phyloP scores from a whole-genome alignment of 2,113 vertebrate genomes.

The Ciconia boyciana region DNA sequence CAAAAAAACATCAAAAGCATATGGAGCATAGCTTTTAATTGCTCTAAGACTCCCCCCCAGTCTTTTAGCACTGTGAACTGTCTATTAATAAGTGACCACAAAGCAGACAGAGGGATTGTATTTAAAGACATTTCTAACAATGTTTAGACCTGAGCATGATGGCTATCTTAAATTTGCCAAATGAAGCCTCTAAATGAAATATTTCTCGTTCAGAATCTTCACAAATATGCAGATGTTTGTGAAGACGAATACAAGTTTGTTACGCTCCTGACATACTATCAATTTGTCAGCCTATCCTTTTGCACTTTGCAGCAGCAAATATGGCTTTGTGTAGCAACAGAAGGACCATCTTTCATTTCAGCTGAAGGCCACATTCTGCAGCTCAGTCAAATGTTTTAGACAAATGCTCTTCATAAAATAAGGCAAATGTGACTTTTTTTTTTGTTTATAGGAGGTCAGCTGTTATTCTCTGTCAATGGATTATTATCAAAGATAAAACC shows the following conservation, averaged over 20 bases:
- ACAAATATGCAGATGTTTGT: constrained; percentile 62
- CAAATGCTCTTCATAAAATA: constrained; percentile 58
- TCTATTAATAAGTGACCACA: constrained; percentile 57
- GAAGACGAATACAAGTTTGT: constrained; percentile 11
- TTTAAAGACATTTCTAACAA: constrained; percentile 32
- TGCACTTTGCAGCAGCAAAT: constrained; percentile 66
- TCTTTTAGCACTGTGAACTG: not conserved
- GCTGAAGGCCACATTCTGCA: constrained; percentile 66
- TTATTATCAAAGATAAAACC: constrained; percentile 58
- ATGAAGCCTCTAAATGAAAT: constrained; percentile 20
- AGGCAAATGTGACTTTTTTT: constrained; percentile 47
- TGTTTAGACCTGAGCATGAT: constrained; percentile 8
- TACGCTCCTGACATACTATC: constrained; percentile 32
- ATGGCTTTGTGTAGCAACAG: constrained; percentile 66
- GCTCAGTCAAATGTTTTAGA: constrained; percentile 58
- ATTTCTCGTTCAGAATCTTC: constrained; percentile 18
- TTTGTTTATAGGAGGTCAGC: constrained; percentile 44
- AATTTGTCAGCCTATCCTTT: constrained; percentile 60
- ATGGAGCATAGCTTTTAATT: constrained; percentile 57
- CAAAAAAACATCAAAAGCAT: constrained; percentile 51
- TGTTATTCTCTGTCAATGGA: constrained; percentile 56
- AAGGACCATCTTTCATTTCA: constrained; percentile 58
- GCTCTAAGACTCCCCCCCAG: constrained; percentile 16
- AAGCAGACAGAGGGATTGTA: not conserved
- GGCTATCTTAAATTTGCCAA: constrained; percentile 23